A percentile compares a stretch with the other conserved stretches of the same genome.
phyloP scores from a whole-genome alignment of 2,797 vertebrate species.

The Scolopax bukidnonensis region DNA sequence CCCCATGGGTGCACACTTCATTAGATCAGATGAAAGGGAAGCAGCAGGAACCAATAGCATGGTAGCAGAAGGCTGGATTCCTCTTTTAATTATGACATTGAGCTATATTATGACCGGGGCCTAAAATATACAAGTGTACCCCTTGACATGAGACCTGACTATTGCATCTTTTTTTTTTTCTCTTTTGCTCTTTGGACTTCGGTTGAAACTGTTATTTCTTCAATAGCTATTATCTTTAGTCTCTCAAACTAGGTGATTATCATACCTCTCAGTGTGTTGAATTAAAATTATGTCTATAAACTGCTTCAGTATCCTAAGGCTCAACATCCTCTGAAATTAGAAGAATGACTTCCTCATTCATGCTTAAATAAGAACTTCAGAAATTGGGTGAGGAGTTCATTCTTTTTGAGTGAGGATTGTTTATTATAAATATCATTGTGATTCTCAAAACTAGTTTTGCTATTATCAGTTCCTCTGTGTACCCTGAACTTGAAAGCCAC shows the following conservation, averaged over 20 bases:
- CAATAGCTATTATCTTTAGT: not conserved
- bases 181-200: not conserved
- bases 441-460: constrained; percentile 15
- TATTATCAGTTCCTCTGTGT: not conserved
- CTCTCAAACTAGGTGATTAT: not conserved
- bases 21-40: constrained; percentile 22
- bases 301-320: not conserved
- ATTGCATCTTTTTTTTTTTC: not conserved
- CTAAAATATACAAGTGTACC: not conserved
- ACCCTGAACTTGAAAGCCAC: not conserved
- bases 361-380: not conserved
- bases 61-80: not conserved
- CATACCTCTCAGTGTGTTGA: too few relatives aligned
- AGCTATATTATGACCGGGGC: not conserved
- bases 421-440: not conserved
- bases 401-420: not conserved
- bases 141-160: not conserved
- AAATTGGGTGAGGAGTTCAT: not conserved
- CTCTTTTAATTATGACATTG: not conserved
- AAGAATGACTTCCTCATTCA: not conserved
- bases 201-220: not conserved
- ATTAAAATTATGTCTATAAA: not conserved
- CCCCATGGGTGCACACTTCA: not conserved
- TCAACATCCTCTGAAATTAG: not conserved
- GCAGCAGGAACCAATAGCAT: not conserved